These are phyloP conservation scores for Alitta virens DNA, from an alignment of 2,888 invertebrate genomes.

Conservation along the genomic window DNA sequence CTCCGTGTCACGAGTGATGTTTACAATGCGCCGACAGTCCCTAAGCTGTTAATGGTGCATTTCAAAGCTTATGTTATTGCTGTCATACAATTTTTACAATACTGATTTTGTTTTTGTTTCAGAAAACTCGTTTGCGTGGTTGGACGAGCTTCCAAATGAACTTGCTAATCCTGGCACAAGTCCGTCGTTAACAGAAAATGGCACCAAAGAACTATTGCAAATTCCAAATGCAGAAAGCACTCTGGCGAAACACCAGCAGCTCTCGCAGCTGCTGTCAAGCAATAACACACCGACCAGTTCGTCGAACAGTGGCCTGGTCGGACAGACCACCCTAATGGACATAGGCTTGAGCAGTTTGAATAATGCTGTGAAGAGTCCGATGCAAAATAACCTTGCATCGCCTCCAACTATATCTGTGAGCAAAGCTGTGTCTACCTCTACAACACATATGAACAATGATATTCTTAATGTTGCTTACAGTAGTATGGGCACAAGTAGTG, in stretches of 20 bases:
- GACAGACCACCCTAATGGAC: not conserved
- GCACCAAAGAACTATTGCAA: slow-evolving; percentile 36
- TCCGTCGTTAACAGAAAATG: slow-evolving; percentile 37
- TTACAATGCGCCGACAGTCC: too few relatives aligned
- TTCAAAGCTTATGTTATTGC: too few relatives aligned
- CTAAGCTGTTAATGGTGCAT: too few relatives aligned
- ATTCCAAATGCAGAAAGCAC: slow-evolving; percentile 38
- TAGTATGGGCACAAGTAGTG: not conserved
- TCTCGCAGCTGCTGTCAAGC: slow-evolving; percentile 43
- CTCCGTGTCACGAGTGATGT: too few relatives aligned
- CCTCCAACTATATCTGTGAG: slow-evolving; percentile 37
- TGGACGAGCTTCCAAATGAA: slow-evolving; percentile 49
- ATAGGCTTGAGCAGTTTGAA: slow-evolving; percentile 13
- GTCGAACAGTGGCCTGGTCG: slow-evolving; percentile 29
- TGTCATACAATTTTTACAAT: too few relatives aligned
- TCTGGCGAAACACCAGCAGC: slow-evolving; percentile 41
- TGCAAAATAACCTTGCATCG: slow-evolving; percentile 44
- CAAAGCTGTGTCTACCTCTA: slow-evolving; percentile 8
- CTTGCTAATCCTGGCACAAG: slow-evolving; percentile 27
- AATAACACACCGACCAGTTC: slow-evolving; percentile 35
- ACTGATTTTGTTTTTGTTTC: slow-evolving; percentile 6
- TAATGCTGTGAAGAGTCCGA: slow-evolving; percentile 38
- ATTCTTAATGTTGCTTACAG: slow-evolving; percentile 15
- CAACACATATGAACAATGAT: slow-evolving; percentile 19
- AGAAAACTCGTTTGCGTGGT: slow-evolving; percentile 11